Evolutionary conservation across 2,797 vertebrate species (phyloP).

Genomic region (Orientallactaga sibirica): DNA sequence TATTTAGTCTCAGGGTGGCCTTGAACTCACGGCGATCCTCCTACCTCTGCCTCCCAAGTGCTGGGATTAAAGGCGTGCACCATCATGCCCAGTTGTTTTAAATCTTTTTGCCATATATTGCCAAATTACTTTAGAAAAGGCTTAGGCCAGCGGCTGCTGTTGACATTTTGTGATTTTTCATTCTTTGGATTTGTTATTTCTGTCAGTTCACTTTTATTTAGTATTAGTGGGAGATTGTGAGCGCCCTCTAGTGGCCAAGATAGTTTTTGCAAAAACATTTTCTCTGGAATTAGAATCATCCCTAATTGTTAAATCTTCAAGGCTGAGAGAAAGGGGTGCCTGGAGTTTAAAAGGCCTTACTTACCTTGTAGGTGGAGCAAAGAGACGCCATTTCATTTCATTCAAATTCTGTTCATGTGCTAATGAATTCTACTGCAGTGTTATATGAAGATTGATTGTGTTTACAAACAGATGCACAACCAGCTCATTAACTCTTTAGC

Average conservation of each 20-base stretch:
- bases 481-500: neutral
- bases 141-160: neutral
- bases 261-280: constrained; percentile 61
- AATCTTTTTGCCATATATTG: constrained; percentile 24
- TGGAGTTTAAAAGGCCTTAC: constrained; percentile 20
- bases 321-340: neutral
- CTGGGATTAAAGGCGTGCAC: too few relatives aligned
- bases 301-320: constrained; percentile 21
- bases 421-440: neutral
- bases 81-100: neutral
- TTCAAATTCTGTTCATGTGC: neutral
- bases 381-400: neutral
- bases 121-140: constrained; percentile 33
- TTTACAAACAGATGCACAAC: constrained; percentile 36
- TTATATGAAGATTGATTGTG: neutral
- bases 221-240: constrained; percentile 1
- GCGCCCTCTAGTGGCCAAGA: constrained; percentile 74
- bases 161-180: constrained; percentile 25
- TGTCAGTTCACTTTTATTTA: neutral
- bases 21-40: too few relatives aligned
- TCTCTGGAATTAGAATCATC: constrained; percentile 1
- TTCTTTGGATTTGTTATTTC: constrained; percentile 1
- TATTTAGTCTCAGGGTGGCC: too few relatives aligned
- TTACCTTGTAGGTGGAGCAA: neutral
- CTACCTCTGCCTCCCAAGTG: too few relatives aligned